Percentiles rank a stretch among this genome's conserved stretches.
These are phyloP conservation scores for Coecobrya sp. DNA, from an alignment of 2,888 invertebrate species.

Conservation along the genomic window DNA sequence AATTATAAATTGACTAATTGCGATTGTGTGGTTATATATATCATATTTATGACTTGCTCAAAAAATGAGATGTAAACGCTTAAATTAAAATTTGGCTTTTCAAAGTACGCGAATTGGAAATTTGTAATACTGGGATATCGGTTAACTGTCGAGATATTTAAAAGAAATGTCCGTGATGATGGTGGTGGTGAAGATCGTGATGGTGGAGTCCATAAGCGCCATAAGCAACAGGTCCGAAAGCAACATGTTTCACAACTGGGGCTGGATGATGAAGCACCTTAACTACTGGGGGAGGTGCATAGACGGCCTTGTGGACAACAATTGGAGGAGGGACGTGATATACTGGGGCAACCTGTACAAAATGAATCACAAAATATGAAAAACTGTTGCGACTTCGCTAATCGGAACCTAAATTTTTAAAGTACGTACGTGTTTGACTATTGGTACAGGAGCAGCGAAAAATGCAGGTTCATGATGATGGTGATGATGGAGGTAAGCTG, in stretches of 20 bases:
- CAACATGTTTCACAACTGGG: conserved; percentile 62
- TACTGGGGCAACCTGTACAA: conserved; percentile 54
- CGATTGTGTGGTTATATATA: conserved; percentile 12
- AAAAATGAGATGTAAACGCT: conserved; percentile 36
- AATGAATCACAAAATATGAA: not conserved
- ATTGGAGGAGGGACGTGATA: conserved; percentile 66
- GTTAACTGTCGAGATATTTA: conserved; percentile 41
- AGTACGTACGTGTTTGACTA: conserved; percentile 71
- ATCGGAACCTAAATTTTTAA: not conserved
- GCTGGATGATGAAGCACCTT: conserved; percentile 61
- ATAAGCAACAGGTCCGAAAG: conserved; percentile 56
- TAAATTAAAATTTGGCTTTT: conserved; percentile 43
- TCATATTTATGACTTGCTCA: conserved; percentile 42
- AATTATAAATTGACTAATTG: conserved; percentile 48
- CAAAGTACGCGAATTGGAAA: not conserved
- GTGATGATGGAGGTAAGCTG: conserved; percentile 48
- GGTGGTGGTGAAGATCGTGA: conserved; percentile 55
- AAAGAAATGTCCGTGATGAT: conserved; percentile 72
- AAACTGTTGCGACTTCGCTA: not conserved
- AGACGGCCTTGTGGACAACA: conserved; percentile 40
- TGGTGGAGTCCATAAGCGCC: conserved; percentile 56
- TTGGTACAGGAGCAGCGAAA: conserved; percentile 68
- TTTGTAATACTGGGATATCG: conserved; percentile 28
- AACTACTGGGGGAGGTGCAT: conserved; percentile 58
- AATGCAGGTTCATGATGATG: conserved; percentile 37